These are phyloP conservation scores for Coregonus suidteri DNA, from an alignment of 2,797 vertebrate species.

Conservation along the genomic window DNA sequence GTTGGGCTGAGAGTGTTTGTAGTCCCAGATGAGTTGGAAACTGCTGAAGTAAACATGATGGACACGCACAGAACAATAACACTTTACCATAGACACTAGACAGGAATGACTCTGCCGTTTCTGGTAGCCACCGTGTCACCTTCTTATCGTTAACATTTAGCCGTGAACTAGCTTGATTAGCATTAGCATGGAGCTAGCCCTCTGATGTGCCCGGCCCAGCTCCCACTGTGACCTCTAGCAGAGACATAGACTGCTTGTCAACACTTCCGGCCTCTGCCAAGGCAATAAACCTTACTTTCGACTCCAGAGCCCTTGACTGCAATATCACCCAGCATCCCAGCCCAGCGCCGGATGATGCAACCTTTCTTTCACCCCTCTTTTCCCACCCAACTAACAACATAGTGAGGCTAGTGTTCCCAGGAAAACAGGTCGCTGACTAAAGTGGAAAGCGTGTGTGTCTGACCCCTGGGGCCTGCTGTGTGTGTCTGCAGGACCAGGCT, in stretches of 20 bases:
- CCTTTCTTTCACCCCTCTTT: constrained; percentile 49
- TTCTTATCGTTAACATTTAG: background rate
- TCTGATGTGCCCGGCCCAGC: constrained; percentile 9
- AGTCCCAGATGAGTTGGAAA: constrained; percentile 57
- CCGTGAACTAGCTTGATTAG: background rate
- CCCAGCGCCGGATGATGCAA: constrained; percentile 54
- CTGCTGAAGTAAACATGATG: constrained; percentile 54
- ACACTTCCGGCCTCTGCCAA: constrained; percentile 66
- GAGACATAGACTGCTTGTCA: constrained; percentile 70
- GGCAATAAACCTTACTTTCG: constrained; percentile 77
- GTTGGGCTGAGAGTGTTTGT: constrained; percentile 56
- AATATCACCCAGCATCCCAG: constrained; percentile 61
- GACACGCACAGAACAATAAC: constrained; percentile 40
- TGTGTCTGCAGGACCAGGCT: constrained; percentile 85
- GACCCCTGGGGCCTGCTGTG: constrained; percentile 44
- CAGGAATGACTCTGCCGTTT: constrained; percentile 11
- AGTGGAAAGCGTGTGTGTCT: constrained; percentile 37
- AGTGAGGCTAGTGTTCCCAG: constrained; percentile 50
- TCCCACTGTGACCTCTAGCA: constrained; percentile 70
- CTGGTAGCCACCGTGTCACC: constrained; percentile 18
- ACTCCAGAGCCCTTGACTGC: constrained; percentile 69
- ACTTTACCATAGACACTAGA: constrained; percentile 32
- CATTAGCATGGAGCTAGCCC: constrained; percentile 28
- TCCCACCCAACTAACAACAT: constrained; percentile 46
- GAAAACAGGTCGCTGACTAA: constrained; percentile 32